Evolutionary conservation across 2,113 vertebrate genomes (phyloP), one percentile per base, ranked within the genome.

Genomic region (Pachyramphus minor): DNA sequence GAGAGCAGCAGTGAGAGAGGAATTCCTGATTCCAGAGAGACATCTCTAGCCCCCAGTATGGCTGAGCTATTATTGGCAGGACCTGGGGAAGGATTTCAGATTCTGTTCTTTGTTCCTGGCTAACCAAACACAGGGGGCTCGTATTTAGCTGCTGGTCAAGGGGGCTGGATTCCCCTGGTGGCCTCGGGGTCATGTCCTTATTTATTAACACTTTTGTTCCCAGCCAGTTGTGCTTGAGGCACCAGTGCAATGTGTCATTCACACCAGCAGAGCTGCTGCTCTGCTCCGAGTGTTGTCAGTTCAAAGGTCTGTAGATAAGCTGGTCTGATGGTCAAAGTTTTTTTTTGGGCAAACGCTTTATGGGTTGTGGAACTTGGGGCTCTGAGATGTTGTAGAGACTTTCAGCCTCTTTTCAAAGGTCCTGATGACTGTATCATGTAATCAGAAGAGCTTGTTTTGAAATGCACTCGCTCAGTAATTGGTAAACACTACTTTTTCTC

Each of bases 371-470:
- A 94, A 95, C 93, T 91, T 97, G 82, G 83, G 89, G 82, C 78
- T 66, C 78, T 84, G 73, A 82, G 87, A 28, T 63, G 55, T 39
- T 20, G 16, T 35, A 19, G 37, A 88, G 87, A 87, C 80, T 84
- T 35, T 58, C 84, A 87, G 75, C 45, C 87, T 86, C 37, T 95
- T 95, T 80, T 90, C 93, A 89, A 93, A 95, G 87, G 88, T 88
- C 93, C 72, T 39, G 23, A 41, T 91, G 85, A 92, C 33, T 76
- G n/a, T 63, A 66, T 55, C 23, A 0, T 18, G 35, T 90, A 75
- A 73, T 67, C 74, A 45, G 52, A 64, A 10, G 25, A 24, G 45
- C 60, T 69, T 28, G 14, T 74, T 90, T 90, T 81, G 75, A 84
- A 96, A 81, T 22, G 27, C 83, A 84, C 17, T 33, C 5, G 0